These are phyloP conservation scores for Arbacia lixula DNA, from an alignment of 53 echinoderm and acorn worm species.

Conservation along the genomic window DNA sequence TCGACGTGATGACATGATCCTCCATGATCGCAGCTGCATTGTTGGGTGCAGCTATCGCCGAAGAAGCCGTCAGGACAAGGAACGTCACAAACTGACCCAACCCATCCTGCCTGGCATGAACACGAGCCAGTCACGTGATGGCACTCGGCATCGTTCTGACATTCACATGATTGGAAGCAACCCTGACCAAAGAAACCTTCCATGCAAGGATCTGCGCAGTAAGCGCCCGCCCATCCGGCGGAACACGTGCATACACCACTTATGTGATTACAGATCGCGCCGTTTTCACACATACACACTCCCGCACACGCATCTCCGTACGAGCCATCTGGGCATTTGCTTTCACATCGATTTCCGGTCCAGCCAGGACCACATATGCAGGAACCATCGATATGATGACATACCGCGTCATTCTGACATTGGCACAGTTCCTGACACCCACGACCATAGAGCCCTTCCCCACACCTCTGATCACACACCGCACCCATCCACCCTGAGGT, in stretches of 20 bases:
- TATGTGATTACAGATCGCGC: conserved; percentile 60
- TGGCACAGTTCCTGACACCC: conserved; percentile 60
- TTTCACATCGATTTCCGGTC: neutral
- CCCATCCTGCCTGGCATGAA: conserved; percentile 63
- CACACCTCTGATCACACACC: conserved; percentile 66
- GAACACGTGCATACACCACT: conserved; percentile 70
- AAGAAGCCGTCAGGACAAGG: conserved; percentile 46
- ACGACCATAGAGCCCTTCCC: conserved; percentile 65
- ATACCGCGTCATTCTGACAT: conserved; percentile 76
- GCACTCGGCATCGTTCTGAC: conserved; percentile 62
- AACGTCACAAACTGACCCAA: conserved; percentile 48
- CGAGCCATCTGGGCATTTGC: conserved; percentile 67
- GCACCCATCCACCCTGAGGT: conserved; percentile 67
- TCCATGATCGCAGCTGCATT: conserved; percentile 65
- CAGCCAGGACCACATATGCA: conserved; percentile 37
- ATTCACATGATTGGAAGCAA: conserved; percentile 58
- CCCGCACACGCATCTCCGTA: conserved; percentile 61
- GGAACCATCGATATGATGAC: conserved; percentile 51
- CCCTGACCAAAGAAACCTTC: conserved; percentile 59
- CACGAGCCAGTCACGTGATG: conserved; percentile 61
- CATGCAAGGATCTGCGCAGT: conserved; percentile 57
- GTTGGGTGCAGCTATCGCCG: conserved; percentile 55
- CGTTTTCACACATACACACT: conserved; percentile 64
- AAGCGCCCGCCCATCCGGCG: conserved; percentile 63
- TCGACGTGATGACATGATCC: conserved; percentile 62